phyloP scores from a whole-genome alignment of 2,797 vertebrate genomes.

The Cichlasoma orientale region DNA sequence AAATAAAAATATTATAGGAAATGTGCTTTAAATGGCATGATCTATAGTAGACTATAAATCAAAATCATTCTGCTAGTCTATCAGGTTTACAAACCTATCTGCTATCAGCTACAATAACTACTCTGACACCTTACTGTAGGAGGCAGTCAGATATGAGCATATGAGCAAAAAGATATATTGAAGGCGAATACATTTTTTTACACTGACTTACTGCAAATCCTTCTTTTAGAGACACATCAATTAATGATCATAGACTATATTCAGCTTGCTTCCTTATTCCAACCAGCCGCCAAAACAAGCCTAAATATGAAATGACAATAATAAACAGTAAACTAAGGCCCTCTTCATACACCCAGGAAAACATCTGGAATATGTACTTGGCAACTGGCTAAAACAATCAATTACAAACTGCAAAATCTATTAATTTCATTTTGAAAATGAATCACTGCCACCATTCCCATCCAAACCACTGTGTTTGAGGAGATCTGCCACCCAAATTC shows the following conservation, averaged over 20 bases:
- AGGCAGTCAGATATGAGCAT: neutral
- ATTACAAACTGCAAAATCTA: neutral
- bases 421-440: slow-evolving; percentile 11
- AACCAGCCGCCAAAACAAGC: neutral
- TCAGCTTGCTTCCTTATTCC: neutral
- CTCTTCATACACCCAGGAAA: neutral
- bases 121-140: slow-evolving; percentile 16
- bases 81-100: slow-evolving; percentile 47
- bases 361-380: neutral
- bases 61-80: slow-evolving; percentile 42
- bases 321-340: neutral
- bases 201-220: neutral
- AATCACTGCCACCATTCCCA: neutral
- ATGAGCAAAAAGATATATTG: neutral
- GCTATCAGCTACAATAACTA: neutral
- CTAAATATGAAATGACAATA: neutral
- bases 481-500: slow-evolving; percentile 17
- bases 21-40: neutral
- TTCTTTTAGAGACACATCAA: neutral
- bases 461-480: slow-evolving; percentile 18
- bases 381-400: neutral
- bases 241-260: neutral
- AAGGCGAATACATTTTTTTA: neutral
- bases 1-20: neutral
- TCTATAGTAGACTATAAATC: neutral